Conservation (phyloP, 2,113 vertebrate genomes). For the Acinonyx jubatus region DNA sequence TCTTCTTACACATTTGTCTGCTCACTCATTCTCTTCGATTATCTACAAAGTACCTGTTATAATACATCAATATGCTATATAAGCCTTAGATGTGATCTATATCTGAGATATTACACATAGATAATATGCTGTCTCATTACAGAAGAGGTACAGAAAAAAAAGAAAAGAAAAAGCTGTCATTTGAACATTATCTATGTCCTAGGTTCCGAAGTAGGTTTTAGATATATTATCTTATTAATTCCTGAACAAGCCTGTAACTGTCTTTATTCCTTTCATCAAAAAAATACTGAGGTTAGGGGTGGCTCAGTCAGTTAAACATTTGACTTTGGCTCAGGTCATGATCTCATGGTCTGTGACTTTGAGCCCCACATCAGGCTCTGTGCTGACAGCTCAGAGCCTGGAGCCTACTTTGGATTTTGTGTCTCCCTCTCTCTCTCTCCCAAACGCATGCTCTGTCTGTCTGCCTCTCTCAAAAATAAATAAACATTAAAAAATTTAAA, state of each 20-base stretch:
- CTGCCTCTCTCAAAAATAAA: too few relatives aligned
- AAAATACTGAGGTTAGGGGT: background rate
- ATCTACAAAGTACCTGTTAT: background rate
- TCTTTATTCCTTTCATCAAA: background rate
- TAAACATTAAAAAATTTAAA: too few relatives aligned
- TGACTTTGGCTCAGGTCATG: too few relatives aligned
- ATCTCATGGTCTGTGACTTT: too few relatives aligned
- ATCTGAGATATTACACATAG: background rate
- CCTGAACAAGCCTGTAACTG: background rate
- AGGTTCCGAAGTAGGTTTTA: background rate
- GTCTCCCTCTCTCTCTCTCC: too few relatives aligned
- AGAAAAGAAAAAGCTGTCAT: background rate
- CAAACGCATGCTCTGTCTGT: too few relatives aligned
- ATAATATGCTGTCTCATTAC: background rate
- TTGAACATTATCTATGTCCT: background rate
- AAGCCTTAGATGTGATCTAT: background rate
- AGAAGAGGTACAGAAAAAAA: background rate
- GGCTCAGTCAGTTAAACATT: too few relatives aligned
- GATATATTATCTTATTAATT: background rate
- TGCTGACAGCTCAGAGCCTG: too few relatives aligned
- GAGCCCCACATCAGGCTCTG: too few relatives aligned
- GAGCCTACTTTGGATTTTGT: too few relatives aligned
- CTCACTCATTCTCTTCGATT: background rate
- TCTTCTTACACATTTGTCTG: background rate
- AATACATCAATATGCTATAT: background rate